Base-by-base conservation (phyloP, 2,797 vertebrate species). In the Brotula barbata region DNA sequence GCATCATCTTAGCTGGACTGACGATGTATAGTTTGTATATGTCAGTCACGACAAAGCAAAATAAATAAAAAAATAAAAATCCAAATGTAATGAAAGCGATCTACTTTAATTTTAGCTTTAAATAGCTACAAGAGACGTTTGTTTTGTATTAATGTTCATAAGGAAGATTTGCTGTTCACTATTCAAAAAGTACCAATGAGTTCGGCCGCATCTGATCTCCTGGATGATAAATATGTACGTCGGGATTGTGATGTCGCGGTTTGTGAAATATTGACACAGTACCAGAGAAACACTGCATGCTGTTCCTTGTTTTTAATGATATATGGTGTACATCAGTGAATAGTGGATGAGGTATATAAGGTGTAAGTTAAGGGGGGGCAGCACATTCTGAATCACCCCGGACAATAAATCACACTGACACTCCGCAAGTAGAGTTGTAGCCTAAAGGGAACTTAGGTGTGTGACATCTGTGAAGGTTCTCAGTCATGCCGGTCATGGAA, bases 141-240 rank as follows among this genome's bases (percentile, higher is more conserved):
- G 4, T 4, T 28, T 28, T 28, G 25, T 28, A 28, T 28, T 28
- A 28, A 28, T 28, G 25, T 28, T 28, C 25, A 4, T 28, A 8
- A 8, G 25, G 4, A 28, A 28, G 25, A 28, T 4, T 28, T 28
- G 25, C 25, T 28, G 25, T 4, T 28, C 25, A 28, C 45, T 52
- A 54, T 68, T 73, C 63, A 52, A 15, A 17, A 64, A 68, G 39
- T 40, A 58, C 46, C 52, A 37, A 19, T 39, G 39, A 63, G 52
- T 67, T 55, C 55, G 58, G 48, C 43, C 21, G 23, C 53, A 56
- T 25, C 25, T 48, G 47, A 71, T 66, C 65, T 70, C 23, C 57
- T 62, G 41, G 75, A 75, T 68, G 53, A 75, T 62, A 64, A 64
- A 64, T 71, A 3, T 55, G 58, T 67, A 67, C 64, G 73, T 68